These are phyloP conservation scores for Anthophora plumipes DNA, from an alignment of 2,888 invertebrate genomes.

Conservation along the genomic window DNA sequence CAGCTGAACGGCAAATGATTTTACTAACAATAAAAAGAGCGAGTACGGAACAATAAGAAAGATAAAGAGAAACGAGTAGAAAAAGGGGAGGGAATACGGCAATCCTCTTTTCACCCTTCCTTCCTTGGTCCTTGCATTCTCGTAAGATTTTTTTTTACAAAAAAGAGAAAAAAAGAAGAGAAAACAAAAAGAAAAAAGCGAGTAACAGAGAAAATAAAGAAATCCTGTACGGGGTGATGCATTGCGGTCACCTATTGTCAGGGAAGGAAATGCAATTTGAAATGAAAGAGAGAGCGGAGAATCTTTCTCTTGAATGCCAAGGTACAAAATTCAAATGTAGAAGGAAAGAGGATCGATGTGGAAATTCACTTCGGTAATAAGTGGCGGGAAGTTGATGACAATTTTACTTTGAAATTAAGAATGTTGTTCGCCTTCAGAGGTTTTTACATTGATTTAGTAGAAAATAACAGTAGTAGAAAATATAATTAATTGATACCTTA, in stretches of 20 bases:
- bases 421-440: neutral
- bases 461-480: too few species aligned
- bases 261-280: constrained; percentile 27
- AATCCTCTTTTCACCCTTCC: constrained; percentile 10
- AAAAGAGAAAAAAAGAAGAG: neutral
- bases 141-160: too few species aligned
- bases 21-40: neutral
- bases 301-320: constrained; percentile 1
- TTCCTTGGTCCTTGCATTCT: neutral
- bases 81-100: neutral
- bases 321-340: neutral
- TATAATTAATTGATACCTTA: too few species aligned
- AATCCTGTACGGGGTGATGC: constrained; percentile 33
- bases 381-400: neutral
- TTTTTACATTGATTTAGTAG: too few species aligned
- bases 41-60: neutral
- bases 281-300: constrained; percentile 10
- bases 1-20: constrained; percentile 24
- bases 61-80: constrained; percentile 26
- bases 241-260: constrained; percentile 38
- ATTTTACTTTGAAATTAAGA: neutral
- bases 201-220: constrained; percentile 24
- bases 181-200: constrained; percentile 1
- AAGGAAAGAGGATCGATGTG: neutral
- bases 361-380: constrained; percentile 15